Base-by-base conservation (phyloP, 1,140 invertebrate genomes). In the Ericerus pela region DNA sequence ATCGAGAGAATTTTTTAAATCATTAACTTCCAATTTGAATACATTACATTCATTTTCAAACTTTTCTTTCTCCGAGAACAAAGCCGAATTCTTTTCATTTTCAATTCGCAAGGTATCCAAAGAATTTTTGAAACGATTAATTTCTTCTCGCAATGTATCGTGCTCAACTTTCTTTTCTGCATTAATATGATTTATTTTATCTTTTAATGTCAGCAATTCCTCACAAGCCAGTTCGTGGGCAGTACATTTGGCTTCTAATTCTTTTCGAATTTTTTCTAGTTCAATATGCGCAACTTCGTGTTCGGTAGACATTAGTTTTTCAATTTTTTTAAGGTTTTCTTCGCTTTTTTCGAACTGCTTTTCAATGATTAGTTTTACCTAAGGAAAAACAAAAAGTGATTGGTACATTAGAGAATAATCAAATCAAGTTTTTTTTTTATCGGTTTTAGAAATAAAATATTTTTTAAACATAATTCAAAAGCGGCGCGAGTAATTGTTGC, bases 311-410 rank as follows among this genome's bases (percentile, higher is more conserved):
- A 70, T 58, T 68, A n/a, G n/a, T n/a, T 70, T 10, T 68, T 68
- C 66, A 69, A 33, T 66, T 59, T 64, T 73, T 66, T 63, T 72
- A 68, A 55, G 65, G 69, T 53, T 72, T 67, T 63, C 71, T 69
- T 67, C 72, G 68, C 14, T 71, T 61, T 59, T 68, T 47, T 22
- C 26, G 11, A 47, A 16, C 20, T 47, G 41, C 41, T 24, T 47
- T 14, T 47, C 41, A 8, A 47, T 47, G 3, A 24, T 24, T 24
- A 24, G 8, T 24, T 47, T 47, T 14, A 47, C 20, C 41, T 38
- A 18, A 16, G n/a, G n/a, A n/a, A n/a, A n/a, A n/a, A n/a, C n/a
- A n/a, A n/a, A n/a, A n/a, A n/a, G n/a, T n/a, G n/a, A n/a, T n/a
- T n/a, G n/a, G n/a, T n/a, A n/a, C n/a, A n/a, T n/a, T n/a, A n/a